A percentile compares a stretch with the other conserved stretches of the same genome.
phyloP scores from a whole-genome alignment of 2,888 invertebrate genomes.

The Meiosimyza platycephala region DNA sequence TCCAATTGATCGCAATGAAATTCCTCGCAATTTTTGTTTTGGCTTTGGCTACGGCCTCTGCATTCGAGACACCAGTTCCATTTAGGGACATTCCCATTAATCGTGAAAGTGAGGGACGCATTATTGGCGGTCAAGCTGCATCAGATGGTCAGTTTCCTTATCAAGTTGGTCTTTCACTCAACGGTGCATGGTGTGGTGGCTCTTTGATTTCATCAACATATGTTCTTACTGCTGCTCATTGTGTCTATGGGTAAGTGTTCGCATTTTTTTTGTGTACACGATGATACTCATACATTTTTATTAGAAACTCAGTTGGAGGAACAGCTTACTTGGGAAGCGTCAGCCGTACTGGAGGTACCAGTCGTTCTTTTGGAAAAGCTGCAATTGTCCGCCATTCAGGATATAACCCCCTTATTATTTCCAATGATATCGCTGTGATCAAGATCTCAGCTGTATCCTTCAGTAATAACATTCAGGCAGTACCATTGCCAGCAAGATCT shows the following conservation, averaged over 20 bases:
- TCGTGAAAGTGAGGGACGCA: constrained; percentile 49
- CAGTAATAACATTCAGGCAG: constrained; percentile 20
- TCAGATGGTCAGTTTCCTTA: constrained; percentile 46
- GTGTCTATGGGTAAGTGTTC: constrained; percentile 51
- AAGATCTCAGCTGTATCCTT: constrained; percentile 53
- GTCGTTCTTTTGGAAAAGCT: constrained; percentile 40
- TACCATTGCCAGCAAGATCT: constrained; percentile 47
- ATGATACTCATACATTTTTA: neutral
- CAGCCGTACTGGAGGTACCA: constrained; percentile 41
- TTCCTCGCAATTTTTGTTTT: constrained; percentile 53
- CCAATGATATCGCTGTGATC: constrained; percentile 57
- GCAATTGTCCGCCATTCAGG: constrained; percentile 56
- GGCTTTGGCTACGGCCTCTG: constrained; percentile 51
- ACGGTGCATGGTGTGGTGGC: constrained; percentile 57
- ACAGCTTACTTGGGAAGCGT: constrained; percentile 54
- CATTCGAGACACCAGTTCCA: constrained; percentile 29
- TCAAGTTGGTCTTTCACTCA: constrained; percentile 58
- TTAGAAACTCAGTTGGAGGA: constrained; percentile 44
- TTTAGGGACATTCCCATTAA: constrained; percentile 6
- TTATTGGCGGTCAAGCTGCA: constrained; percentile 48
- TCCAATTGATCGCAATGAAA: constrained; percentile 48
- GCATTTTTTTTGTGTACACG: neutral
- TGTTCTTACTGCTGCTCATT: constrained; percentile 62
- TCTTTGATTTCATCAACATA: constrained; percentile 54
- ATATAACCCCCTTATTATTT: constrained; percentile 52